Evolutionary conservation across 2,113 vertebrate species (phyloP).

Genomic region (Antidorcas marsupialis): DNA sequence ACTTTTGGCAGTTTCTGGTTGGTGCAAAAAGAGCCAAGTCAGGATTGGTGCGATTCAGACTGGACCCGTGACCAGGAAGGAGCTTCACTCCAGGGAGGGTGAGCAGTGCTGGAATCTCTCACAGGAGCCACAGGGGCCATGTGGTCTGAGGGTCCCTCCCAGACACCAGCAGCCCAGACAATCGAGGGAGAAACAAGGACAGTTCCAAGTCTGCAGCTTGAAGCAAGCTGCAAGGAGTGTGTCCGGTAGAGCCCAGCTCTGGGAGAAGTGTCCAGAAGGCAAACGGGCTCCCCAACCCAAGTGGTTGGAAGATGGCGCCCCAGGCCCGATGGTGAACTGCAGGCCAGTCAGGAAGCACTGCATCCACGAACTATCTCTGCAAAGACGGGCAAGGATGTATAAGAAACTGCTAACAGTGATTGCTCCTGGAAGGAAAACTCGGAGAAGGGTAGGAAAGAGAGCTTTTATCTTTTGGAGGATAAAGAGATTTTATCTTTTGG

Average conservation of each 20-base stretch:
- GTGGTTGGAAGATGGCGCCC: not conserved
- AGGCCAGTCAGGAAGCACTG: not conserved
- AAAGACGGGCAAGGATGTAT: not conserved
- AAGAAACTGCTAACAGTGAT: not conserved
- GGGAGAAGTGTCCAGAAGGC: not conserved
- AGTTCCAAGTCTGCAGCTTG: not conserved
- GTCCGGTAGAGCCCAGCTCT: not conserved
- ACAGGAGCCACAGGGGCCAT: not conserved
- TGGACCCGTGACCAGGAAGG: not conserved
- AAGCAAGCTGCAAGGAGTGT: not conserved
- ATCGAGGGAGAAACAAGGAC: not conserved
- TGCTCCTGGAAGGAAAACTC: not conserved
- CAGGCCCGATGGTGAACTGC: accelerated
- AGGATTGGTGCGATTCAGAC: not conserved
- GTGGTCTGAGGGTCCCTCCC: not conserved
- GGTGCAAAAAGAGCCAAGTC: not conserved
- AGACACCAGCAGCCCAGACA: not conserved
- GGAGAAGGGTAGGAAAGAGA: not conserved
- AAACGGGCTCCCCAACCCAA: not conserved
- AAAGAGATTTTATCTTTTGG: too few relatives aligned
- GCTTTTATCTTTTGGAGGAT: not conserved
- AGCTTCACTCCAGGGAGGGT: not conserved
- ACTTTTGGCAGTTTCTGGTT: not conserved
- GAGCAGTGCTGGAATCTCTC: not conserved
- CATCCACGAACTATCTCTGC: not conserved